These are phyloP conservation scores for Pectinophora gossypiella DNA, from an alignment of 1,140 invertebrate genomes.

Conservation along the genomic window DNA sequence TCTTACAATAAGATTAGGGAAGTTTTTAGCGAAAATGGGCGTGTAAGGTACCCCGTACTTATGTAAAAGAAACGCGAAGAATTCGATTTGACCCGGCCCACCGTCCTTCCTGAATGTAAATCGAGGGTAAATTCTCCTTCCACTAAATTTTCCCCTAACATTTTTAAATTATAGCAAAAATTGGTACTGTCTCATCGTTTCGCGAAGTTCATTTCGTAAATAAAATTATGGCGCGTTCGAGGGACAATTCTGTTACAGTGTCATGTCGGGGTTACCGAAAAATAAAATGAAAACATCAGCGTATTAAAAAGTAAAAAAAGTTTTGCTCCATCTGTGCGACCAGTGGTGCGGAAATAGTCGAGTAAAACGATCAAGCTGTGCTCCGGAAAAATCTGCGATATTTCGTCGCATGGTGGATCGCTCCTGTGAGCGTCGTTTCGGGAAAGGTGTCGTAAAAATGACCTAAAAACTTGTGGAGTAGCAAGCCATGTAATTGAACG, in stretches of 20 bases:
- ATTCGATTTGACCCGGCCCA: slow-evolving; percentile 62
- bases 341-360: no score
- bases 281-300: background rate
- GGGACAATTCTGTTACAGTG: background rate
- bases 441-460: no score
- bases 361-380: no score
- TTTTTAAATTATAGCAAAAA: slow-evolving; percentile 43
- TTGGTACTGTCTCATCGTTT: slow-evolving; percentile 16
- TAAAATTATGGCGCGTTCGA: background rate
- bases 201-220: slow-evolving; percentile 8
- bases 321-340: no score
- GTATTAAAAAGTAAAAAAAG: no score
- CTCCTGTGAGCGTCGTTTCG: no score
- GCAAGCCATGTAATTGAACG: no score
- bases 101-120: slow-evolving; percentile 64
- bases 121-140: slow-evolving; percentile 49
- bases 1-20: slow-evolving; percentile 3
- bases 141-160: slow-evolving; percentile 41
- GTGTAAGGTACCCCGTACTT: slow-evolving; percentile 16
- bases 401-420: no score
- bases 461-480: no score
- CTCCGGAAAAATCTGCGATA: no score
- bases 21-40: background rate
- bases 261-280: background rate
- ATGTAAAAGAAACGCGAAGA: slow-evolving; percentile 51